Evolutionary conservation across 92 coral and sea anemone genomes (phyloP), one percentile per base, ranked within the genome.

Genomic region (Heliopora coerulea): DNA sequence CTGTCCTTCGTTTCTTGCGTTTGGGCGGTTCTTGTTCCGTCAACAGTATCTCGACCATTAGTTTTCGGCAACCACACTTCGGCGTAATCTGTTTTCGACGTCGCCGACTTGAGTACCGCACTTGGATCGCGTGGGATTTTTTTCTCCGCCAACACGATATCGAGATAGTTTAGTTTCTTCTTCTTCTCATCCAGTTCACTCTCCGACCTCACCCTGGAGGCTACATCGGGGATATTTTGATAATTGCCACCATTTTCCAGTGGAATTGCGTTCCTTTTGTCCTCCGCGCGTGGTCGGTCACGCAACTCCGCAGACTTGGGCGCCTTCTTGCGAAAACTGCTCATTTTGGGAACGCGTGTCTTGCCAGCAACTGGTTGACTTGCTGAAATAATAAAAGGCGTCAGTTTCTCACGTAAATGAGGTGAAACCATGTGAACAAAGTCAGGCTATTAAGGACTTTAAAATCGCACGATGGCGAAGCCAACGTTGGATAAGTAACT

Each of bases 311-410:
- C n/a, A 23, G 33, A 56, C 31, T 23, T 28, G 12, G 68, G 68
- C 59, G 77, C 49, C 35, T 70, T 70, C 42, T 87, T 87, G 19
- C 89, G 96, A 72, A 95, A 95, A 68, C 99, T 95, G 56, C 96
- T 95, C 49, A 86, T 75, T 18, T 87, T 81, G n/a, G 96, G 90
- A 32, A 63, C 62, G 32, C 63, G 77, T 11, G 77, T 33, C 30
- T 70, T 70, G 44, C 77, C 30, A 15, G 77, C 77, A 15, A 70
- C 77, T 17, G 77, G 77, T 19, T 70, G 77, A 52, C 18, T 70
- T 31, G 77, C 77, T 70, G 27, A 46, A 46, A 46, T 15, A 15
- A 46, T 2, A n/a, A n/a, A n/a, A n/a, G n/a, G n/a, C n/a, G n/a
- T n/a, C n/a, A n/a, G n/a, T n/a, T n/a, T n/a, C n/a, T n/a, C n/a